phyloP scores from a whole-genome alignment of 2,113 vertebrate genomes.

The Calypte anna region DNA sequence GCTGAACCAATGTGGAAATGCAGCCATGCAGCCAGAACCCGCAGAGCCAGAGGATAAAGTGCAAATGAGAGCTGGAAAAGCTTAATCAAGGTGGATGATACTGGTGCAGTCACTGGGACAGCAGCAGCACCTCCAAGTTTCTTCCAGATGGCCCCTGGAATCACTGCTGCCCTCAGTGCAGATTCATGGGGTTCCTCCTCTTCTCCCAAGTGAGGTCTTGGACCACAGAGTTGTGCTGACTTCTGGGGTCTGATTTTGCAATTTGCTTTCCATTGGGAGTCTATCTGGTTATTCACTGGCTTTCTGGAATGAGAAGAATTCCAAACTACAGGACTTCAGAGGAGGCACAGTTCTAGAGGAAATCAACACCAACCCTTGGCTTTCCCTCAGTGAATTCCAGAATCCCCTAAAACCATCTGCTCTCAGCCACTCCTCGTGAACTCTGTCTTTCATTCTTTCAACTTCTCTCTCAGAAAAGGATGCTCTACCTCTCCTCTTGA shows the following conservation, averaged over 20 bases:
- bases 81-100: background rate
- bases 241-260: background rate
- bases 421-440: background rate
- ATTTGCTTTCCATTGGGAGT: background rate
- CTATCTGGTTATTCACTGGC: background rate
- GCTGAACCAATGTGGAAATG: background rate
- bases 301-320: slow-evolving; percentile 9
- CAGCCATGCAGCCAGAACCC: background rate
- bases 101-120: background rate
- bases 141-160: background rate
- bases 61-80: background rate
- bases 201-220: background rate
- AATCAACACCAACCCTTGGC: background rate
- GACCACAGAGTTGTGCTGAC: background rate
- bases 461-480: background rate
- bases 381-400: background rate
- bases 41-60: background rate
- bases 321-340: background rate
- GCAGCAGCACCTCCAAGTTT: background rate
- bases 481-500: background rate
- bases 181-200: background rate
- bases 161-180: background rate
- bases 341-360: background rate
- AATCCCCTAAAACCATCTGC: background rate
- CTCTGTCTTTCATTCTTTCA: background rate